These are phyloP conservation scores for Papilio elwesi DNA, from an alignment of 2,888 invertebrate species.

Conservation along the genomic window DNA sequence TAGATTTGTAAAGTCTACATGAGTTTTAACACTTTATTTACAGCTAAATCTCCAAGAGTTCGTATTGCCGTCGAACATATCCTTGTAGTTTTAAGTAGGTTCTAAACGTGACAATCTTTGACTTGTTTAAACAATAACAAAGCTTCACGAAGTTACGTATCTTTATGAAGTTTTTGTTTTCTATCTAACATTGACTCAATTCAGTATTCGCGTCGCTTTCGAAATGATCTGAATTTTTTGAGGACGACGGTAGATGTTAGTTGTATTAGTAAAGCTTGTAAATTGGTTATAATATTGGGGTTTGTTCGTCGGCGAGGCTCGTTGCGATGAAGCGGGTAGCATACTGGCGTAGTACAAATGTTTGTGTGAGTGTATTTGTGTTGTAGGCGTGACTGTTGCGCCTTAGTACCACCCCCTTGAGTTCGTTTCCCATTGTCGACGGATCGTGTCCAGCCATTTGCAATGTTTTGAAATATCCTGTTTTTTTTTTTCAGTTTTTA, in stretches of 20 bases:
- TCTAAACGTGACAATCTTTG: conserved; percentile 57
- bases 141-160: conserved; percentile 56
- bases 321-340: conserved; percentile 69
- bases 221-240: conserved; percentile 61
- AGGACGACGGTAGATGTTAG: conserved; percentile 62
- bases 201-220: conserved; percentile 63
- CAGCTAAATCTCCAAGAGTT: conserved; percentile 50
- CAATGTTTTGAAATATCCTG: neutral
- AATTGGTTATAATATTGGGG: conserved; percentile 54
- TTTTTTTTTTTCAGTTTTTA: neutral
- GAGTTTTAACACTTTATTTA: conserved; percentile 57
- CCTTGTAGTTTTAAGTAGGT: conserved; percentile 71
- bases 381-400: conserved; percentile 50
- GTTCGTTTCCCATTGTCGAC: conserved; percentile 38
- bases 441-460: conserved; percentile 23
- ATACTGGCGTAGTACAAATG: conserved; percentile 82
- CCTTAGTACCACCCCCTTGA: conserved; percentile 46
- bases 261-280: conserved; percentile 54
- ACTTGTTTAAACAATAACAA: conserved; percentile 42
- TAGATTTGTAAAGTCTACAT: conserved; percentile 36
- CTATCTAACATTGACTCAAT: conserved; percentile 46
- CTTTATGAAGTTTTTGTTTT: conserved; percentile 52
- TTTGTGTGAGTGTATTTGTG: conserved; percentile 62
- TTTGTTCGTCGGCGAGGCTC: conserved; percentile 63
- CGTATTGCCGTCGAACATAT: conserved; percentile 59